These are phyloP conservation scores for Amphimedon queenslandica DNA, from an alignment of 37 sponge, comb jelly and placozoan genomes.

Conservation along the genomic window DNA sequence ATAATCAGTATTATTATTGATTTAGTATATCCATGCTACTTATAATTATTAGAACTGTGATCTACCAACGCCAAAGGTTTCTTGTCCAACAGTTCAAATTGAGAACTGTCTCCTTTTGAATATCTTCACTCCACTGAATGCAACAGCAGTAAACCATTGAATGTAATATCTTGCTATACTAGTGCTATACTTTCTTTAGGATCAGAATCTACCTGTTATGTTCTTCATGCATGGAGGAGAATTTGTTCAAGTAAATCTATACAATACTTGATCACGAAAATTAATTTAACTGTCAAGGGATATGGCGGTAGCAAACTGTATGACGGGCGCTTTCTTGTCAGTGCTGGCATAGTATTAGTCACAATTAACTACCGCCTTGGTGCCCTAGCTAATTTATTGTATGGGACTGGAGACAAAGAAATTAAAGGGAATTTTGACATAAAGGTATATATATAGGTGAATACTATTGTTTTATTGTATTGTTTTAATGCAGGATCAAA, in stretches of 20 bases:
- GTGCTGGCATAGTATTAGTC: conserved; percentile 59
- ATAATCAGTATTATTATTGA: too few relatives aligned
- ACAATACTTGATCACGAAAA: too few relatives aligned
- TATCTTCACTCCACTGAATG: conserved; percentile 60
- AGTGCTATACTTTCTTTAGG: not conserved
- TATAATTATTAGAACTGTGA: conserved; percentile 32
- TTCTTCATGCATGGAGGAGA: conserved; percentile 75
- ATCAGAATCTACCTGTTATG: conserved; percentile 60
- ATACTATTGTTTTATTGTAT: too few relatives aligned
- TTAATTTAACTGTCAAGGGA: conserved; percentile 31
- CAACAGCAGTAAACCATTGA: too few relatives aligned
- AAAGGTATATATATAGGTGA: conserved; percentile 46
- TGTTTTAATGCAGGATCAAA: conserved; percentile 53
- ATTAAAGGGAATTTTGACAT: conserved; percentile 64
- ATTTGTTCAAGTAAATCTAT: conserved; percentile 43
- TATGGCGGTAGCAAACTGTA: conserved; percentile 58
- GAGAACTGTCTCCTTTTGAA: conserved; percentile 83
- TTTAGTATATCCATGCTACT: not conserved
- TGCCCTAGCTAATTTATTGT: conserved; percentile 70
- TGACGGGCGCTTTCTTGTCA: conserved; percentile 75
- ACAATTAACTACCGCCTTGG: conserved; percentile 85
- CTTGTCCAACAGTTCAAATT: conserved; percentile 36
- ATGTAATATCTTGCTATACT: too few relatives aligned
- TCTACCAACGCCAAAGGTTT: conserved; percentile 25
- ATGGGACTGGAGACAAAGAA: conserved; percentile 24